Base-by-base conservation (phyloP, 2,797 vertebrate genomes). In the Halcyon smyrnensis region DNA sequence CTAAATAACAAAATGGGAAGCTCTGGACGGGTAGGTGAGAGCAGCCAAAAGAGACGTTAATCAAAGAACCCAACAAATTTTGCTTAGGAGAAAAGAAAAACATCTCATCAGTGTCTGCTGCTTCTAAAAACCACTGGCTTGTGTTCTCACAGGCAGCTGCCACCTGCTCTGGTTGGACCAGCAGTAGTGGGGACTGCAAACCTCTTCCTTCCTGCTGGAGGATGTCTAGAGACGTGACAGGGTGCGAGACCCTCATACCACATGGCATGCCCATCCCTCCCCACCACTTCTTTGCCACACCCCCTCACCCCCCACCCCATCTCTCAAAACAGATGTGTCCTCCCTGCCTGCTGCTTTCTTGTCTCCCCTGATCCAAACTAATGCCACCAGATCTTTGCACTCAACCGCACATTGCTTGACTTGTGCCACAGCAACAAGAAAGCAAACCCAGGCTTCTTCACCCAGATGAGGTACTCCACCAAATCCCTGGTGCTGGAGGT, bases 181-280 rank as follows among this genome's bases (percentile, higher is more conserved):
- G 50, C n/a, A 75, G 45, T 30, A 73, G 1, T 1, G 1, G 37
- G 14, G 23, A 50, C 37, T 17, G 20, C 16, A 87, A 73, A 89
- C 3, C 18, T 36, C 71, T 43, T 85, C 28, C 54, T 73, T 87
- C 82, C 15, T 2, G 1, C 17, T 60, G n/a, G 5, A 87, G 15
- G 24, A 59, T 1, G 0, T 2, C 19, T 43, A 46, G 12, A 87
- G 32, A 86, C 0, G 0, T 1, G 21, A 64, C 12, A 77, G 21
- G 17, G 15, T 8, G 3, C 5, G 3, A 34, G 18, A 73, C 6
- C 6, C 8, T 17, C 3, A 1, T 1, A 8, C 4, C 37, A 23
- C 0, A 0, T 2, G 3, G 27, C 0, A 0, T 21, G 19, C 24
- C 60, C 8, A 0, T 25, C 16, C 54, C 37, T 48, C 17, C 53